A percentile compares a stretch with the other conserved stretches of the same genome.
Evolutionary conservation across 2,888 invertebrate genomes (phyloP).

Genomic region (Sepioteuthis lessoniana): DNA sequence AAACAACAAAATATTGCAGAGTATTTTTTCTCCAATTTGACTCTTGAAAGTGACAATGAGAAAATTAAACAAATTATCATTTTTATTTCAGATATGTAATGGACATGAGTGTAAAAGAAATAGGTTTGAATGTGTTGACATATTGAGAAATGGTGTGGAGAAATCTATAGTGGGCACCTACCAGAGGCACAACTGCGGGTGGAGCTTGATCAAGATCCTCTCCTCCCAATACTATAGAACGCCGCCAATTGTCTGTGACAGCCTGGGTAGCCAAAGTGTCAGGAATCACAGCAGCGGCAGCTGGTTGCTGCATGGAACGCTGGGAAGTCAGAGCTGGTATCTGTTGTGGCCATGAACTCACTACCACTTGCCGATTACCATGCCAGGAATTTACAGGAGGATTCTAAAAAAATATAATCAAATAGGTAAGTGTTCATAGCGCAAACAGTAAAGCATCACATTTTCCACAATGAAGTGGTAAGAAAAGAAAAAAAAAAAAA

Average conservation of each 20-base stretch:
- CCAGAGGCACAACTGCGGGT: conserved; percentile 65
- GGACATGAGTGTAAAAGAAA: not conserved
- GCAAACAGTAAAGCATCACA: not conserved
- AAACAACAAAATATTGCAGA: not conserved
- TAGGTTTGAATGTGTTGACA: not conserved
- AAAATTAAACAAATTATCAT: not conserved
- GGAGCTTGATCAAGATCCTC: conserved; percentile 64
- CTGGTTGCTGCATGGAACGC: conserved; percentile 68
- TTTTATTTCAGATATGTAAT: not conserved
- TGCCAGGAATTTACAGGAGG: conserved; percentile 85
- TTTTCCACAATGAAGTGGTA: too few relatives aligned
- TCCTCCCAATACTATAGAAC: conserved; percentile 84
- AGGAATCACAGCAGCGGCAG: conserved; percentile 58
- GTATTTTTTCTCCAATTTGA: not conserved
- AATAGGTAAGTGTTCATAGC: not conserved
- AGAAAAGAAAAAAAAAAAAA: too few relatives aligned
- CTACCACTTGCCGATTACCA: conserved; percentile 84
- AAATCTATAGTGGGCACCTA: conserved; percentile 50
- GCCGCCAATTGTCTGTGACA: conserved; percentile 80
- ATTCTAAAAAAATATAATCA: conserved; percentile 75
- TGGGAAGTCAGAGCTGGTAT: conserved; percentile 77
- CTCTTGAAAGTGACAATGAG: not conserved
- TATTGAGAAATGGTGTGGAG: not conserved
- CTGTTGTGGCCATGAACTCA: conserved; percentile 85
- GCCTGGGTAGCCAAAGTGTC: conserved; percentile 68